Percentiles rank a stretch among this genome's conserved stretches.
phyloP scores from a whole-genome alignment of 2,797 vertebrate genomes.

The Myiotriccus ornatus region DNA sequence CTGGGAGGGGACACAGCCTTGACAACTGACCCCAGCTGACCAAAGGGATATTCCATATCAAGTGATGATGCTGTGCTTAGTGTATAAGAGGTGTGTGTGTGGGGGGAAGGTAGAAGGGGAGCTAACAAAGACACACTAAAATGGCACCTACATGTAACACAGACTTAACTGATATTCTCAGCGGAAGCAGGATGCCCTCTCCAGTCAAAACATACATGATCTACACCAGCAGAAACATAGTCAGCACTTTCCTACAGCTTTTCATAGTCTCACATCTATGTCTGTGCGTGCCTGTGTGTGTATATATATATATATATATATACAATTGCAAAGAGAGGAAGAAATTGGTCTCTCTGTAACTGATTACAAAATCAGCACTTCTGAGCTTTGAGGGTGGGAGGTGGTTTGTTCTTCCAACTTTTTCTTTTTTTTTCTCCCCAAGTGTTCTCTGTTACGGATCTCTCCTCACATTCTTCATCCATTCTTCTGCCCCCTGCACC shows the following conservation, averaged over 20 bases:
- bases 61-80: neutral
- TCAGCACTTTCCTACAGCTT: neutral
- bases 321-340: neutral
- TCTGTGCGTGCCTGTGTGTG: fast-evolving
- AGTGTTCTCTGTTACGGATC: neutral
- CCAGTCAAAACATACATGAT: neutral
- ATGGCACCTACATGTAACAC: neutral
- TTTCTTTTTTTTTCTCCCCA: neutral
- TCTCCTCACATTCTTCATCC: neutral
- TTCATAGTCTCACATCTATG: neutral
- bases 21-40: neutral
- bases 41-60: no score
- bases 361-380: neutral
- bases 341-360: neutral
- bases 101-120: neutral
- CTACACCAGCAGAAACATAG: neutral
- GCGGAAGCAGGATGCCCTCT: neutral
- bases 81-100: no score
- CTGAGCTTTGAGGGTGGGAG: neutral
- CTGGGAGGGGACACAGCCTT: neutral
- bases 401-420: neutral
- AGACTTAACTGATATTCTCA: neutral
- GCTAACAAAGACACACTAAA: neutral
- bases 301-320: no score
- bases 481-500: neutral